Evolutionary conservation across 2,797 vertebrate species (phyloP).

Genomic region (Zalophus californianus): DNA sequence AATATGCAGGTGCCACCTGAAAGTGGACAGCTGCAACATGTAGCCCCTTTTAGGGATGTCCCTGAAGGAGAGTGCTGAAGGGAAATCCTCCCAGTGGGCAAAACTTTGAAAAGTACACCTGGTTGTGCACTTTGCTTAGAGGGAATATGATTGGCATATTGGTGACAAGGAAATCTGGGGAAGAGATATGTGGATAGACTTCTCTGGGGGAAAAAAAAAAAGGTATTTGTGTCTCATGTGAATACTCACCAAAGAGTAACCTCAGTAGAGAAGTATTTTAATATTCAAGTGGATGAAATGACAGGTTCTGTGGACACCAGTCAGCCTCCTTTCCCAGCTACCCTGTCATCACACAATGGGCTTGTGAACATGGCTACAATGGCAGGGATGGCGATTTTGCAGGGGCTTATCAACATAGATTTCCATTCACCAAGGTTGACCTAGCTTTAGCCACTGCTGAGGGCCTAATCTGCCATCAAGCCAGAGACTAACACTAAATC

Average conservation of each 20-base stretch:
- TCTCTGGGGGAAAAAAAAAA: neutral
- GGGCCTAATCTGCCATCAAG: neutral
- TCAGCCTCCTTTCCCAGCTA: neutral
- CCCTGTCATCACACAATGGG: neutral
- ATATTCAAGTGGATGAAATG: neutral
- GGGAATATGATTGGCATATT: neutral
- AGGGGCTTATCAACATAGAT: neutral
- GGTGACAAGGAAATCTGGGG: neutral
- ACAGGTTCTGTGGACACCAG: neutral
- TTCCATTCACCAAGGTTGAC: neutral
- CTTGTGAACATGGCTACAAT: neutral
- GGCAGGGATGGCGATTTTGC: neutral
- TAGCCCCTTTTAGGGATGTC: neutral
- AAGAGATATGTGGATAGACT: neutral
- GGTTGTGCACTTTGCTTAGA: neutral
- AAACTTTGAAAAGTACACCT: neutral
- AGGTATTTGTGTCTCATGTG: neutral
- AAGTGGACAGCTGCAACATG: neutral
- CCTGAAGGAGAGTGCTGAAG: neutral
- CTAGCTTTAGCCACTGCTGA: neutral
- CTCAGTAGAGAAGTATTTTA: neutral
- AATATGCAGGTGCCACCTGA: neutral
- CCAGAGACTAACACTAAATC: neutral
- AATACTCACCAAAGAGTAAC: neutral
- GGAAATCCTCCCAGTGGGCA: neutral